phyloP scores from a whole-genome alignment of 2,113 vertebrate species.

The Zosterops hypoxanthus region DNA sequence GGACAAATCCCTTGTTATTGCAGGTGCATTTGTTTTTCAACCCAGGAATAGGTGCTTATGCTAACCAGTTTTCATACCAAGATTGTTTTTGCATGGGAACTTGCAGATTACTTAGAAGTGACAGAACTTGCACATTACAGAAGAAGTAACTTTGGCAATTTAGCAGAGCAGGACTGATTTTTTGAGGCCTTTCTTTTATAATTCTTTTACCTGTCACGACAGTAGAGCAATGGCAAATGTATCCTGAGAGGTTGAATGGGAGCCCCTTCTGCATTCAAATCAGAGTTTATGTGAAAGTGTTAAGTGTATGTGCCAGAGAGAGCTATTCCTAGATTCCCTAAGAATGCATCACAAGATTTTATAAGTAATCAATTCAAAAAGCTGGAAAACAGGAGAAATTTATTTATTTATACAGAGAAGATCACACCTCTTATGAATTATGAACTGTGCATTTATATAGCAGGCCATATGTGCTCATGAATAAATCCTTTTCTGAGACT shows the following conservation, averaged over 20 bases:
- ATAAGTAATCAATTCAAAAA: neutral
- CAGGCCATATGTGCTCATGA: neutral
- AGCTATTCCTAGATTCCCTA: neutral
- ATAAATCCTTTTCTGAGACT: neutral
- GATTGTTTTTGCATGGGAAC: neutral
- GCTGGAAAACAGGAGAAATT: neutral
- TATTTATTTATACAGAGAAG: neutral
- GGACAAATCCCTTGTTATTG: neutral
- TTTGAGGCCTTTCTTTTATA: neutral
- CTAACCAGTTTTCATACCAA: neutral
- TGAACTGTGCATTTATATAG: neutral
- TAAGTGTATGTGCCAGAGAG: neutral
- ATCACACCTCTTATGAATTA: neutral
- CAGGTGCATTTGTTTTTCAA: neutral
- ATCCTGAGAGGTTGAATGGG: neutral
- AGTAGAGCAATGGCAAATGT: neutral
- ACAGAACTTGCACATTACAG: neutral
- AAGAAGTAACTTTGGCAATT: neutral
- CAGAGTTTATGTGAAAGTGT: neutral
- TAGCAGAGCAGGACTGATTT: neutral
- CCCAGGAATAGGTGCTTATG: neutral
- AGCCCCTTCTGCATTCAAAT: neutral
- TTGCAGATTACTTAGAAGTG: neutral
- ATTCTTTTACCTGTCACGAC: neutral
- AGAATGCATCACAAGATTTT: neutral